Base-by-base conservation (phyloP, 2,113 vertebrate genomes). In the Nycticebus coucang region DNA sequence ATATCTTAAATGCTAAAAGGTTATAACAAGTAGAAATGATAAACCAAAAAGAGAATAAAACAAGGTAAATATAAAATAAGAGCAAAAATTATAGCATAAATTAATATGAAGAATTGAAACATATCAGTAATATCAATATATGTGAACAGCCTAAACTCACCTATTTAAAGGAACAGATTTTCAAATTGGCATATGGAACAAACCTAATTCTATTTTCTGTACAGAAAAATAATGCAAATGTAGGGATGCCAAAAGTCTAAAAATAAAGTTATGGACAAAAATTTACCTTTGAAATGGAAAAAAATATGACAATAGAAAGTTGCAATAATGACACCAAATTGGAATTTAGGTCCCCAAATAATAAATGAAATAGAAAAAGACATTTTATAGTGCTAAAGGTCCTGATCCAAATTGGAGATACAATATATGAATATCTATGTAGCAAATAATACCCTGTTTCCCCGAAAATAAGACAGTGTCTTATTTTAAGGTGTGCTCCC, bases 181-280 rank as follows among this genome's bases (percentile, higher is more conserved):
- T 79, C 15, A 93, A 78, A 82, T 50, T 93, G 60, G 30, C 60
- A 87, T 11, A 22, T 22, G 66, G 72, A 84, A 5, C 45, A 89
- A 86, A 60, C n/a, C 9, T 66, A 86, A 45, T 24, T 57, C 6
- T 80, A 13, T 60, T 93, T 62, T 66, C 35, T 26, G 78, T 88
- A 71, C 21, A 78, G n/a, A 85, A 12, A 75, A 93, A n/a, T 37
- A 75, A n/a, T 0, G 62, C 82, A 78, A 80, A 62, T 92, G 0
- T n/a, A 77, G 37, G 35, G 30, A 87, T 53, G 75, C 7, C 14
- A 84, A 66, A 83, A 57, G 24, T 72, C 7, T 77, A 37, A 60
- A 92, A 92, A 69, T 89, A 89, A 95, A 89, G 17, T 8, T 19
- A 75, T 77, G 30, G 71, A 87, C 21, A 79, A 83, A 60, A 87